Percentiles rank a stretch among this genome's conserved stretches.
Conservation (phyloP, 2,797 vertebrate species). For the Liasis olivaceus region DNA sequence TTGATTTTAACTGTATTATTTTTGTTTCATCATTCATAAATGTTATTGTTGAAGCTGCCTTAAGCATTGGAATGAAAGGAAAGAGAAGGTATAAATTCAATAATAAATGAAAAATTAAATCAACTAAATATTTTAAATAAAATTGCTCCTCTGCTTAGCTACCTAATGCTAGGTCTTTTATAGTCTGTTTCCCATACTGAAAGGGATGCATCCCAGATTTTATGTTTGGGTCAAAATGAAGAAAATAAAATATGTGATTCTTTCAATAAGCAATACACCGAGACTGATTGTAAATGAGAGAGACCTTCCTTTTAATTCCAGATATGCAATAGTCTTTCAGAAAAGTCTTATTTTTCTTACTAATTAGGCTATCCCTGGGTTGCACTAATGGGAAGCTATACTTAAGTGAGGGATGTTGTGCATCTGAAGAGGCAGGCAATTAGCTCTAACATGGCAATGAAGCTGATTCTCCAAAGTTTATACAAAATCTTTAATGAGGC, state of each 20-base stretch:
- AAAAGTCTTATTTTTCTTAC: conserved; percentile 42
- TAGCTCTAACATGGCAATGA: conserved; percentile 40
- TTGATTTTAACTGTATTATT: not conserved
- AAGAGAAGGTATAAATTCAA: not conserved
- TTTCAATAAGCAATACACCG: conserved; percentile 25
- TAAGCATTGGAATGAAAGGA: not conserved
- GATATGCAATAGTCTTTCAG: conserved; percentile 32
- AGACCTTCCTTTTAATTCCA: conserved; percentile 41
- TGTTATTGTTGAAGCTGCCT: not conserved
- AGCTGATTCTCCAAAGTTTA: conserved; percentile 56
- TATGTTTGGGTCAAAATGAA: not conserved
- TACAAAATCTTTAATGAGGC: conserved; percentile 60
- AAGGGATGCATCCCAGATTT: not conserved
- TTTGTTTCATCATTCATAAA: not conserved
- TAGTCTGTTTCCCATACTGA: not conserved
- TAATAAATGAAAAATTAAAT: not conserved
- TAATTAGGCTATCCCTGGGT: conserved; percentile 55
- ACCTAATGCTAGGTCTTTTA: not conserved
- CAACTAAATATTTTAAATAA: not conserved
- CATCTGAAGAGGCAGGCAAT: conserved; percentile 63
- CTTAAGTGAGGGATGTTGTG: conserved; percentile 52
- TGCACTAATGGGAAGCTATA: conserved; percentile 36
- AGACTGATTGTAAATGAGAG: not conserved
- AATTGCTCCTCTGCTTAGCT: not conserved
- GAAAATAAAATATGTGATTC: conserved; percentile 22